Conservation (phyloP, 2,797 vertebrate species). For the Peromyscus melanophrys region DNA sequence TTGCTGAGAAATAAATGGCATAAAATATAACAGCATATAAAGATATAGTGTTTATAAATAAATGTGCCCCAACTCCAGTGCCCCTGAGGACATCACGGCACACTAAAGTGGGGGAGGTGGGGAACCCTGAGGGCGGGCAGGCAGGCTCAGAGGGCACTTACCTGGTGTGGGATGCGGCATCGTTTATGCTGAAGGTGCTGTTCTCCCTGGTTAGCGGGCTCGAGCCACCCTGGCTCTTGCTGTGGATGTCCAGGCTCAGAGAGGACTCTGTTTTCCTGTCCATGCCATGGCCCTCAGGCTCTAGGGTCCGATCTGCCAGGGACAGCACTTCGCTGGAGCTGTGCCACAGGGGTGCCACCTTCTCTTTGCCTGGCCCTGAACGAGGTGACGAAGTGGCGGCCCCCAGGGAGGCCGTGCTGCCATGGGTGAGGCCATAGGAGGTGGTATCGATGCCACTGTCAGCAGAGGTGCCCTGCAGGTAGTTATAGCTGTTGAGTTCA, state of each 20-base stretch:
- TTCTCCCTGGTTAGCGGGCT: conserved; percentile 92
- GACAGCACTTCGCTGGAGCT: conserved; percentile 92
- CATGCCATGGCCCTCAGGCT: conserved; percentile 89
- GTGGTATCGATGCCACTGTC: conserved; percentile 96
- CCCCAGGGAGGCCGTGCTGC: conserved; percentile 93
- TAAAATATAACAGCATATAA: neutral
- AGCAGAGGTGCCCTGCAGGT: conserved; percentile 94
- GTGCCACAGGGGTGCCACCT: conserved; percentile 94
- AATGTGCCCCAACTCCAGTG: neutral
- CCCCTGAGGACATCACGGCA: neutral
- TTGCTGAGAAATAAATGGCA: neutral
- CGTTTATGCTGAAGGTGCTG: conserved; percentile 92
- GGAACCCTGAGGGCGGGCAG: too few relatives aligned
- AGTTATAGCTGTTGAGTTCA: conserved; percentile 95
- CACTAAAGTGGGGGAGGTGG: neutral
- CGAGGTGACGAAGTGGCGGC: conserved; percentile 90
- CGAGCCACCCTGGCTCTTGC: conserved; percentile 90
- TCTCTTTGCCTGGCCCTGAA: conserved; percentile 91
- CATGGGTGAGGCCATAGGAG: conserved; percentile 94
- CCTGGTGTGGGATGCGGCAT: conserved; percentile 95
- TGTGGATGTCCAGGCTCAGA: conserved; percentile 90
- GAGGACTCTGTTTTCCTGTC: conserved; percentile 92
- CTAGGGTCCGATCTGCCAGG: conserved; percentile 90
- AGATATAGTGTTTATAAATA: neutral
- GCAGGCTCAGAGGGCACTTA: conserved; percentile 75